Evolutionary conservation across 2,888 invertebrate species (phyloP), one percentile per base, ranked within the genome.

Genomic region (Clusia tigrina): DNA sequence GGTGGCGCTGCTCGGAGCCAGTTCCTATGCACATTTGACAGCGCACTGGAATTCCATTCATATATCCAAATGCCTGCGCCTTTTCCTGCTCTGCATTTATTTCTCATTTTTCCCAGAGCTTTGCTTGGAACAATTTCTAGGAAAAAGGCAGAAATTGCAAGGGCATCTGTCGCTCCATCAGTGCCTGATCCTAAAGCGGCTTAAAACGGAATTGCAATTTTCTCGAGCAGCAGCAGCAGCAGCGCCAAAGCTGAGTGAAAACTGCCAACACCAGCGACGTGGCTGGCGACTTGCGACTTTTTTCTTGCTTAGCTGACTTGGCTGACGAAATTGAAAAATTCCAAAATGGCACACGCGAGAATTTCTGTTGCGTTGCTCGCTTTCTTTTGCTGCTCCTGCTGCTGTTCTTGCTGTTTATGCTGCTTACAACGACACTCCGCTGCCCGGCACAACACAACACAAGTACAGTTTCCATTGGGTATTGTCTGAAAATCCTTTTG

Each of bases 221-320:
- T 38, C 38, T 38, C 22, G 32, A 58, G 48, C 2, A 32, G 25
- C 26, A 24, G 58, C 25, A 48, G 48, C 48, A 60, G 52, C 22
- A 22, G 12, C 60, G 54, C 63, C 55, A 67, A 60, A 75, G 69
- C 76, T 74, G 75, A 74, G 73, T 69, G 66, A 73, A 42, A 12
- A 42, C 10, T 42, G n/a, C 2, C 6, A 17, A 15, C 32, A 32
- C 12, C 32, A 32, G 12, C 42, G n/a, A 42, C 42, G 6, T 42
- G 32, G 32, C 32, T 32, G n/a, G n/a, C n/a, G n/a, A n/a, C n/a
- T n/a, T n/a, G n/a, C n/a, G n/a, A n/a, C n/a, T n/a, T n/a, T n/a
- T n/a, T n/a, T n/a, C n/a, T n/a, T n/a, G n/a, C n/a, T n/a, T n/a
- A n/a, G n/a, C 32, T 32, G 32, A 32, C 6, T 32, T 32, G 3